Percentiles rank a stretch among this genome's conserved stretches.
Conservation (phyloP, 2,888 invertebrate species). For the Caenorhabditis japonica region DNA sequence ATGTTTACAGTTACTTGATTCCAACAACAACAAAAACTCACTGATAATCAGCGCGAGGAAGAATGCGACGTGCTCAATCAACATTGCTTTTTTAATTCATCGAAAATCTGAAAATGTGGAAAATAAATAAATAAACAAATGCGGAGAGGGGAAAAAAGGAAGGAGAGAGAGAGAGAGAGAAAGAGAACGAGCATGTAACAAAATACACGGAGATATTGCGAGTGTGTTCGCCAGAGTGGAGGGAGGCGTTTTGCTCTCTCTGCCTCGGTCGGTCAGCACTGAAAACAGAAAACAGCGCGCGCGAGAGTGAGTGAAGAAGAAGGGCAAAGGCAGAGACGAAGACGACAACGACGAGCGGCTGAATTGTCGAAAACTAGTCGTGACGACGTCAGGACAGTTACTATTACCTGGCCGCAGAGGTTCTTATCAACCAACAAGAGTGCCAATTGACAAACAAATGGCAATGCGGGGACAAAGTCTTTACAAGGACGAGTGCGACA, state of each 20-base stretch:
- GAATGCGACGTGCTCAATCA: constrained; percentile 18
- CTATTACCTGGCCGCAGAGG: no score
- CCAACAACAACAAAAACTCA: background rate
- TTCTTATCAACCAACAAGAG: background rate
- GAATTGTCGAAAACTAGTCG: constrained; percentile 35
- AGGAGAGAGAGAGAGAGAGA: constrained; percentile 11
- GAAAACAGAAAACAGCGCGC: constrained; percentile 23
- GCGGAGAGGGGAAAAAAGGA: constrained; percentile 8
- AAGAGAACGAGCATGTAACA: constrained; percentile 13
- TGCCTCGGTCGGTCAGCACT: constrained; percentile 32
- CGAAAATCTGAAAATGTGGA: constrained; percentile 16
- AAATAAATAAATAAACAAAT: background rate
- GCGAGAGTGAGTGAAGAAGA: background rate
- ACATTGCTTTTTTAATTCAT: constrained; percentile 34
- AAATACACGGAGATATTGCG: constrained; percentile 42
- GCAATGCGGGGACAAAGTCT: background rate
- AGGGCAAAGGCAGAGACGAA: no score
- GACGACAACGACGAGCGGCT: background rate
- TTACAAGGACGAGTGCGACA: background rate
- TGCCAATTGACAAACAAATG: background rate
- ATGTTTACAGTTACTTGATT: no score
- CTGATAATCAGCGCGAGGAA: background rate
- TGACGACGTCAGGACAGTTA: constrained; percentile 16
- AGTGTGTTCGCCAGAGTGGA: constrained; percentile 36
- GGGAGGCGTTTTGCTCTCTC: constrained; percentile 7